phyloP scores from a whole-genome alignment of 2,113 vertebrate species.

The Meriones unguiculatus region DNA sequence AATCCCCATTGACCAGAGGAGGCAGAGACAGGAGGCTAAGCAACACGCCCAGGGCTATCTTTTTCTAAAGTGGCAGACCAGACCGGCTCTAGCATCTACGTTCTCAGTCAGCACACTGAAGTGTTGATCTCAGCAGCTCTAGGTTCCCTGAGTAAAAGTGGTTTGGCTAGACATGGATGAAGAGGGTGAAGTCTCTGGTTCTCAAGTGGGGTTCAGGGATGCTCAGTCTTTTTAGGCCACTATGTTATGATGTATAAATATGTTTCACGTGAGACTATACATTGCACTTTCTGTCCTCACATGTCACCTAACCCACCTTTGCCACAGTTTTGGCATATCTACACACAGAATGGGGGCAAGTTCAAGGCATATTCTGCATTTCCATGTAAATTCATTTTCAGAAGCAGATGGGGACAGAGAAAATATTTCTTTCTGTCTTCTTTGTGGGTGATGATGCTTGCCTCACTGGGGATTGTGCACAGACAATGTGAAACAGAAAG shows the following conservation, averaged over 20 bases:
- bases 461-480: background rate
- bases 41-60: background rate
- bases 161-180: too few relatives aligned
- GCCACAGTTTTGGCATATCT: background rate
- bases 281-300: background rate
- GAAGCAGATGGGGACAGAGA: background rate
- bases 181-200: background rate
- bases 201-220: background rate
- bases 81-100: background rate
- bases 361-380: background rate
- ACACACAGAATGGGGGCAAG: rapidly evolving
- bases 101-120: background rate
- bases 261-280: conserved; percentile 26
- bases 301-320: background rate
- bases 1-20: background rate
- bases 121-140: background rate
- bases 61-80: background rate
- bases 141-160: background rate
- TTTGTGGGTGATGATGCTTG: background rate
- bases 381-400: conserved; percentile 49
- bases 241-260: background rate
- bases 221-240: background rate
- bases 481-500: conserved; percentile 74
- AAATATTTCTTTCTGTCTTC: background rate
- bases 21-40: background rate